phyloP scores from a whole-genome alignment of 2,797 vertebrate species.

The Astyanax mexicanus region DNA sequence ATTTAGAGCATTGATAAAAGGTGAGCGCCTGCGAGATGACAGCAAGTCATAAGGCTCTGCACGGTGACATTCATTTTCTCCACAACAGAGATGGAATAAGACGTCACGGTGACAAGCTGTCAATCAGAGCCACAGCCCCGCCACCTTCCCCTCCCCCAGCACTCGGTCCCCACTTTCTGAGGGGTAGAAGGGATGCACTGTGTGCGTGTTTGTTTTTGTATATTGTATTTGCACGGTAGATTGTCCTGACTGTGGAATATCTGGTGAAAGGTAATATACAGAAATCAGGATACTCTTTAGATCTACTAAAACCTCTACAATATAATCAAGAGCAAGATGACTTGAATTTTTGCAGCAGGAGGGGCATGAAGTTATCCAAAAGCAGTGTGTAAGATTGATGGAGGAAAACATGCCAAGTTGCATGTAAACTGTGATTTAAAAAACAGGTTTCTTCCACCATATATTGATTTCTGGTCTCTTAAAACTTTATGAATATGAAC shows the following conservation, averaged over 20 bases:
- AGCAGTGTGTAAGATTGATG: no score
- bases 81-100: slow-evolving; percentile 97
- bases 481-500: no score
- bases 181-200: slow-evolving; percentile 33
- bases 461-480: no score
- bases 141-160: slow-evolving; percentile 77
- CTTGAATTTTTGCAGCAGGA: no score
- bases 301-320: no score
- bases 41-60: slow-evolving; percentile 90
- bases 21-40: slow-evolving; percentile 95
- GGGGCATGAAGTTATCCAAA: no score
- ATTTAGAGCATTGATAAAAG: slow-evolving; percentile 97
- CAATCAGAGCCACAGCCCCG: slow-evolving; percentile 85
- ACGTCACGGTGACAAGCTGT: slow-evolving; percentile 98
- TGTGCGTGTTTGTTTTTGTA: slow-evolving; percentile 29
- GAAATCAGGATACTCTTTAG: no score
- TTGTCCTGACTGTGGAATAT: neutral
- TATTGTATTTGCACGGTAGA: neutral
- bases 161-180: slow-evolving; percentile 55
- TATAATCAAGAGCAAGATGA: no score
- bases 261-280: neutral
- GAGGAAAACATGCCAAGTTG: no score
- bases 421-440: no score
- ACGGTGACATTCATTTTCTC: slow-evolving; percentile 84
- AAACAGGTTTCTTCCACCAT: no score